Evolutionary conservation across 2,113 vertebrate species (phyloP), one percentile per base, ranked within the genome.

Genomic region (Triplophysa tibetana): DNA sequence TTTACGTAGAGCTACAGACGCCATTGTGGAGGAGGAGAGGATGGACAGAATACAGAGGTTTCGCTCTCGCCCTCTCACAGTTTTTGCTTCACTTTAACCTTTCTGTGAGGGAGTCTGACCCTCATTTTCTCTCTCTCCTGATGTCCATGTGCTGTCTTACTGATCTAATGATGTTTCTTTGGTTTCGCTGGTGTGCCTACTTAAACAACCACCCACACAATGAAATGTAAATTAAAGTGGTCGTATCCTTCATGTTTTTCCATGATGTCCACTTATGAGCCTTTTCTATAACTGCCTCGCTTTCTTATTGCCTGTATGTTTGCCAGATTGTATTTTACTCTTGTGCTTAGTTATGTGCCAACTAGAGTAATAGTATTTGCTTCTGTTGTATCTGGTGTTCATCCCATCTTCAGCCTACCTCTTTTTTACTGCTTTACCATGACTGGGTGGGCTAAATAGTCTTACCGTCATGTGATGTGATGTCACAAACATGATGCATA

Each of bases 1-100:
- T 99, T 97, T 96, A 91, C 96, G 74, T 99, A 93, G 93, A 95
- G 90, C 96, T 99, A 88, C 93, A 95, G 90, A 91, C 94, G 81
- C 98, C 98, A 84, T 89, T 93, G 86, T 99, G 98, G 98, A 95
- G 94, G 94, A 94, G 93, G 93, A 94, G 94, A 96, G 93, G 95
- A 91, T 88, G 92, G 94, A 96, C 95, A 99, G 97, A 96, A 98
- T 95, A 98, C 97, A 96, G 93, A 93, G 93, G 78, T 82, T 80
- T 75, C 81, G 52, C 65, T 81, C 78, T 70, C 76, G 64, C 62
- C 43, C 78, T 63, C 70, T 91, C 92, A 94, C 91, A 94, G 19
- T 74, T 2, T 79, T n/a, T 73, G 8, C 58, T 72, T 75, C 1
- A 41, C 24, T 68, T 29, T 70, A 3, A 60, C 24, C 19, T 82